Conservation (phyloP, 2,888 invertebrate genomes). For the Amitus sp. region DNA sequence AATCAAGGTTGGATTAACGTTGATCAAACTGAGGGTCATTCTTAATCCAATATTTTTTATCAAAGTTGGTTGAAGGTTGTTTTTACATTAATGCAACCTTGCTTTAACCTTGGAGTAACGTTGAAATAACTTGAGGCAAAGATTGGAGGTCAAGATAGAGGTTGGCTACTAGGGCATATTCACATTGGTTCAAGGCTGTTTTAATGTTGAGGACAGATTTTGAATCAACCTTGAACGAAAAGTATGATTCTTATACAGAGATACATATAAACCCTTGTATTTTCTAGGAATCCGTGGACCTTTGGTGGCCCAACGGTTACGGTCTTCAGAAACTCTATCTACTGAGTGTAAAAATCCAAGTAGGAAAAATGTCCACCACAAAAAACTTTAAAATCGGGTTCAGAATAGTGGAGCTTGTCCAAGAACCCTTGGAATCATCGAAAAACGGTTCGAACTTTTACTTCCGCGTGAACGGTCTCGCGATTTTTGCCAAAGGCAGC, state of each 20-base stretch:
- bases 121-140: too few relatives aligned
- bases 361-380: conserved; percentile 62
- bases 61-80: too few relatives aligned
- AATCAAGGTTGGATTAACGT: too few relatives aligned
- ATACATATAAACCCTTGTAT: conserved; percentile 8
- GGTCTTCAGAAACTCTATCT: conserved; percentile 83
- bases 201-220: not conserved
- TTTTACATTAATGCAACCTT: too few relatives aligned
- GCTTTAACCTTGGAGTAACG: too few relatives aligned
- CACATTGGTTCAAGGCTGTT: too few relatives aligned
- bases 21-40: too few relatives aligned
- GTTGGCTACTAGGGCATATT: too few relatives aligned
- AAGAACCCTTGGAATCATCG: conserved; percentile 73
- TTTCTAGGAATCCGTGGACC: conserved; percentile 67
- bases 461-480: conserved; percentile 84
- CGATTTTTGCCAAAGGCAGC: conserved; percentile 94
- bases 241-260: too few relatives aligned
- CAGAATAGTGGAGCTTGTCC: conserved; percentile 83
- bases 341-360: conserved; percentile 61
- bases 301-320: conserved; percentile 98
- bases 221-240: not conserved
- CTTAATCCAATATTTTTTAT: too few relatives aligned
- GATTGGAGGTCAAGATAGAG: too few relatives aligned
- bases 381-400: conserved; percentile 79
- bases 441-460: conserved; percentile 81